Evolutionary conservation across 1,140 invertebrate genomes (phyloP).

Genomic region (Brachionus manjavacas): DNA sequence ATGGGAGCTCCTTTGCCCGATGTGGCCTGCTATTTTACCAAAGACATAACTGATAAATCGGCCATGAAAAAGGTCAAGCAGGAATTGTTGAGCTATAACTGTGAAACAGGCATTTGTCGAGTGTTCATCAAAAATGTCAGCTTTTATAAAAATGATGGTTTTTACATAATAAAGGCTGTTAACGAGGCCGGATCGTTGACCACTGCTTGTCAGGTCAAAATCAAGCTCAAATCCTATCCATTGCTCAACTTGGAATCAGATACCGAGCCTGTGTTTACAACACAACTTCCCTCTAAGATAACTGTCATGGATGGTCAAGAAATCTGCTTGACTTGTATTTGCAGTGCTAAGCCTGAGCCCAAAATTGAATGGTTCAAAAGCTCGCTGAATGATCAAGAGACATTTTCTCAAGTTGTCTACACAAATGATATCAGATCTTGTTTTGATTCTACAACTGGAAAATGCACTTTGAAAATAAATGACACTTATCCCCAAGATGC

Average conservation of each 20-base stretch:
- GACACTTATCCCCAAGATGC: conserved; percentile 82
- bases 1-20: conserved; percentile 40
- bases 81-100: not conserved
- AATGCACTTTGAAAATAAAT: conserved; percentile 64
- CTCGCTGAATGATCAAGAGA: not conserved
- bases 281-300: not conserved
- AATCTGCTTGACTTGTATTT: conserved; percentile 18
- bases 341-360: conserved; percentile 12
- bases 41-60: conserved; percentile 28
- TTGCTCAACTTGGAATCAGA: conserved; percentile 10
- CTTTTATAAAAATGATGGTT: conserved; percentile 7
- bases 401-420: not conserved
- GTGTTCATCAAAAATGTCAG: not conserved
- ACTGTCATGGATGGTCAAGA: conserved; percentile 38
- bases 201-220: conserved; percentile 5
- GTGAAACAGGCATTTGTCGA: conserved; percentile 19
- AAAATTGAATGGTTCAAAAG: conserved; percentile 37
- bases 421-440: conserved; percentile 28
- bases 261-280: not conserved
- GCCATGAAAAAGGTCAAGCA: not conserved
- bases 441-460: conserved; percentile 27
- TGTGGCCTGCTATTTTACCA: conserved; percentile 15
- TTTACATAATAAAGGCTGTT: conserved; percentile 1
- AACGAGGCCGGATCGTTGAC: conserved; percentile 29
- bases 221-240: conserved; percentile 29